Conservation (phyloP, 92 coral and sea anemone species). For the Epizoanthus scotinus region DNA sequence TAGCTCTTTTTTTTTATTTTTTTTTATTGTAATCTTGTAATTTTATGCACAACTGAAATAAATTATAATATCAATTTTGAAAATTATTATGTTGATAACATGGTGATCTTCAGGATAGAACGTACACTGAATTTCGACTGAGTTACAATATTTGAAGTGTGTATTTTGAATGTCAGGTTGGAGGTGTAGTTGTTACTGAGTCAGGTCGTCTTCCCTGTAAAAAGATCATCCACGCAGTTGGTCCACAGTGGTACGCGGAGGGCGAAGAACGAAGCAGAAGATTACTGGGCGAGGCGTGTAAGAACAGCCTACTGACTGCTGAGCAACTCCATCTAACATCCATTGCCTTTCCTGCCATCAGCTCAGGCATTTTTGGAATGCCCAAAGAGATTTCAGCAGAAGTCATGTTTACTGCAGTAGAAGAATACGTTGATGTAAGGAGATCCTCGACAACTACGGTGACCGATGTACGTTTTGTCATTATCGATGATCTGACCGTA, state of each 20-base stretch:
- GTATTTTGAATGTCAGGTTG: neutral
- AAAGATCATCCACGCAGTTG: constrained; percentile 49
- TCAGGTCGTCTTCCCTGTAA: constrained; percentile 53
- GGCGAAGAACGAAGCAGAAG: neutral
- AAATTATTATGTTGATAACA: no score
- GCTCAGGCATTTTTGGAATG: constrained; percentile 46
- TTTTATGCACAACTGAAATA: no score
- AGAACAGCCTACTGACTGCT: constrained; percentile 6
- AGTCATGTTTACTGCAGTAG: constrained; percentile 44
- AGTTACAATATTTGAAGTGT: neutral
- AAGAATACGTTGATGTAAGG: neutral
- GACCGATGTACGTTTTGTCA: constrained; percentile 38
- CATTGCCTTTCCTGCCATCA: constrained; percentile 53
- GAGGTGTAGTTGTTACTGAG: constrained; percentile 24
- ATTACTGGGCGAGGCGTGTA: constrained; percentile 17
- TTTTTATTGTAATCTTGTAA: no score
- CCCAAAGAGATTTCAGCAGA: constrained; percentile 44
- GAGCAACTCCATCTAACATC: neutral
- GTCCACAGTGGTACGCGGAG: constrained; percentile 37
- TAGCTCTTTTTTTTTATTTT: no score
- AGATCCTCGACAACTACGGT: neutral
- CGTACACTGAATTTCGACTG: no score
- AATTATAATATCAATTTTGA: no score
- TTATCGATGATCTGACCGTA: constrained; percentile 38
- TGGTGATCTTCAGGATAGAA: no score